Conservation (phyloP, 2,888 invertebrate genomes). For the Drosophila pseudotalamancana region DNA sequence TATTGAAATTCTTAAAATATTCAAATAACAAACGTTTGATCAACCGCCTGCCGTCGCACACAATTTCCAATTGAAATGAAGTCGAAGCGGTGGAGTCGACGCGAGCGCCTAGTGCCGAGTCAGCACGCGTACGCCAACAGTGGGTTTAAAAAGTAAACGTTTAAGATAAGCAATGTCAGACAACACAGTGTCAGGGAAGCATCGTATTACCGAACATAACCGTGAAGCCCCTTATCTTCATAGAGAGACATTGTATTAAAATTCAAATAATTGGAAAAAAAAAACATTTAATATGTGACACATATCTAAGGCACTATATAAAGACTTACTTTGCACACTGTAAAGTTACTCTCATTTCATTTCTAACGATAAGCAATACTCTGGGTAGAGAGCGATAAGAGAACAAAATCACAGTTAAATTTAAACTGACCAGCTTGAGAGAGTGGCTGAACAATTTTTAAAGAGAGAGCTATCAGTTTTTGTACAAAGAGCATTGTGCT, state of each 20-base stretch:
- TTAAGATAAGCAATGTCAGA: constrained; percentile 1
- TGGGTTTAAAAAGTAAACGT: constrained; percentile 32
- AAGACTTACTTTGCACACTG: constrained; percentile 19
- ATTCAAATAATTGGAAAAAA: no score
- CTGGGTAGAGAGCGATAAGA: constrained; percentile 3
- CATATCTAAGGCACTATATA: neutral
- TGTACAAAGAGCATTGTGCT: constrained; percentile 21
- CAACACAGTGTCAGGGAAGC: neutral
- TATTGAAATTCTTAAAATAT: constrained; percentile 45
- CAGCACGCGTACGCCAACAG: constrained; percentile 42
- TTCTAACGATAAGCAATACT: constrained; percentile 43
- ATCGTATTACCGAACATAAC: no score
- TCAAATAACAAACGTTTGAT: constrained; percentile 40
- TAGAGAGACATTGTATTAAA: no score
- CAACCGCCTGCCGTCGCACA: constrained; percentile 50
- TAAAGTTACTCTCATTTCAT: constrained; percentile 2
- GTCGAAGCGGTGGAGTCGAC: constrained; percentile 43
- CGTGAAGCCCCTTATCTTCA: no score
- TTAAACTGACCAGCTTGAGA: neutral
- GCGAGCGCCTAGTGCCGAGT: constrained; percentile 35
- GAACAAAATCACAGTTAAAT: constrained; percentile 13
- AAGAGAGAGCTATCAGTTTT: constrained; percentile 16
- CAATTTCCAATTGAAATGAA: constrained; percentile 76
- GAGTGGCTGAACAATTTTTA: neutral
- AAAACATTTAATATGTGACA: neutral